Percentiles rank a stretch among this genome's conserved stretches.
Conservation (phyloP, 2,113 vertebrate genomes). For the Triplophysa siluroides region DNA sequence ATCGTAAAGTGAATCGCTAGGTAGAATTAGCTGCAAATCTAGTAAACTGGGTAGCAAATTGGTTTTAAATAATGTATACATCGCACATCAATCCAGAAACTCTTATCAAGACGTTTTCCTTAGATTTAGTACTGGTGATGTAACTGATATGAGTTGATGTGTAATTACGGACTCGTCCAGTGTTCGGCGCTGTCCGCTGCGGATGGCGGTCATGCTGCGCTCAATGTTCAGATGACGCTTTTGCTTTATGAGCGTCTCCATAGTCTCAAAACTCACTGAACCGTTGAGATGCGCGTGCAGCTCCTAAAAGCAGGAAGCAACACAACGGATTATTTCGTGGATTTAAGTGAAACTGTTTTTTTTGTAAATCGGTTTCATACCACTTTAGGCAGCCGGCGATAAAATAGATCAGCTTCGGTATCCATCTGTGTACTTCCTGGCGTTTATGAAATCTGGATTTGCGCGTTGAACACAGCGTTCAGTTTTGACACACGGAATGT, state of each 20-base stretch:
- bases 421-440: constrained; percentile 59
- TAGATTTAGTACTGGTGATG: no score
- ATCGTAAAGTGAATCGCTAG: neutral
- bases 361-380: constrained; percentile 58
- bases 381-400: constrained; percentile 74
- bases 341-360: no score
- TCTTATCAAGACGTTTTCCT: no score
- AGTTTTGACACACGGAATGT: neutral
- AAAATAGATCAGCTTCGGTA: constrained; percentile 61
- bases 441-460: neutral
- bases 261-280: constrained; percentile 86
- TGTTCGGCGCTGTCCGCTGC: constrained; percentile 84
- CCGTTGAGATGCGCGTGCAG: constrained; percentile 97
- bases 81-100: neutral
- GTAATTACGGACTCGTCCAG: constrained; percentile 85
- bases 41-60: neutral
- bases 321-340: neutral
- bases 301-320: constrained; percentile 75
- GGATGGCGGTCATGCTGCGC: constrained; percentile 85
- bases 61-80: neutral
- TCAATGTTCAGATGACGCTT: constrained; percentile 86
- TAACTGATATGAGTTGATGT: neutral
- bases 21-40: neutral
- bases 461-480: neutral
- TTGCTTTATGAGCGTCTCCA: constrained; percentile 83